Base-by-base conservation (phyloP, 2,797 vertebrate genomes). In the Lacerta agilis region DNA sequence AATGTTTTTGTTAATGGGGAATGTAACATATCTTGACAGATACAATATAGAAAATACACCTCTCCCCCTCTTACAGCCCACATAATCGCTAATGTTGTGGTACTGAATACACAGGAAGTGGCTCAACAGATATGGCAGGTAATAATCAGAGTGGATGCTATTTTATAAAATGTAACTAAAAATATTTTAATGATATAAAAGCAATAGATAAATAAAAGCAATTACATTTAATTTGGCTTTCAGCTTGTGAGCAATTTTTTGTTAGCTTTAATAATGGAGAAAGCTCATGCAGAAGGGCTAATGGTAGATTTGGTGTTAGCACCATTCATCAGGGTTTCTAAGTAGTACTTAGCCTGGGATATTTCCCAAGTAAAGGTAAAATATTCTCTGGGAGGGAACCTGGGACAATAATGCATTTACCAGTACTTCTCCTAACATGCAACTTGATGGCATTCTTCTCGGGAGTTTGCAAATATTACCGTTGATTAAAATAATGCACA, bases 141-240 rank as follows among this genome's bases (percentile, higher is more conserved):
- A 95, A 95, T 96, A 96, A 95, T 95, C 81, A 6, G 91, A 95
- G 93, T 72, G 88, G 90, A 91, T 95, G 93, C 85, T 95, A 92
- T 94, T 95, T 95, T 93, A 95, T 93, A 95, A 91, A 94, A 94
- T 84, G 92, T 85, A 95, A 95, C 95, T 96, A 96, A 95, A 97
- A 96, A 97, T 97, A 96, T 96, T 97, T 96, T 97, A 97, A 96
- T 97, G 86, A 89, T 94, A 93, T 95, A 95, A 96, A 97, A 96
- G 96, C 95, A 94, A 96, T 82, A 95, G 95, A 95, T 96, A 97
- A 97, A 97, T 96, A 96, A 97, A 97, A 96, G 95, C 93, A 96
- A 96, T 96, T 96, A 93, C 88, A 79, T 91, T 96, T 96, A 92
- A 95, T 94, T 95, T 94, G 33, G 88, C 95, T 95, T 96, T 94